These are phyloP conservation scores for Tolmerus cingulatus DNA, from an alignment of 2,888 invertebrate genomes.

Conservation along the genomic window DNA sequence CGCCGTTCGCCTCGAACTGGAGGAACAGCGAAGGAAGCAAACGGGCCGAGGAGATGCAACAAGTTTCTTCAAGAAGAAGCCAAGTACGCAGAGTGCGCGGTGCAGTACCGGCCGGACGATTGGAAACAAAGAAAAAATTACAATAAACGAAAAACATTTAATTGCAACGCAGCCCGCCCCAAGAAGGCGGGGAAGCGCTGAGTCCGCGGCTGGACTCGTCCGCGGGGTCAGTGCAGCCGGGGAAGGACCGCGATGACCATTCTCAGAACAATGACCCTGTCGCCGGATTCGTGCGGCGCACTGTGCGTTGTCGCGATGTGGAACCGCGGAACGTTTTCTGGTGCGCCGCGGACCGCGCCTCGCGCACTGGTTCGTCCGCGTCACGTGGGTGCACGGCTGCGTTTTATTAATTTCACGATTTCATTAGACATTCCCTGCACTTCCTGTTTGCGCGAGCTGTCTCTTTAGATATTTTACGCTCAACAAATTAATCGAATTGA, in stretches of 20 bases:
- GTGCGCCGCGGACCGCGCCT: neutral
- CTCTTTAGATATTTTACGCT: neutral
- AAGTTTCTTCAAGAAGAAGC: neutral
- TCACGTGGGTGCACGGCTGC: conserved; percentile 19
- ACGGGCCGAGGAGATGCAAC: neutral
- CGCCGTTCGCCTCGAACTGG: neutral
- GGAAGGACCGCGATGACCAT: conserved; percentile 19
- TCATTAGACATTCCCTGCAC: conserved; percentile 6
- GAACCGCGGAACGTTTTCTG: neutral
- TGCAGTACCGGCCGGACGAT: neutral
- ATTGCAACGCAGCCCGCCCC: neutral
- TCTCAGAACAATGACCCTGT: conserved; percentile 31
- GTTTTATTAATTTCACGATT: conserved; percentile 21
- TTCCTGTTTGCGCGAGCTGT: conserved; percentile 5
- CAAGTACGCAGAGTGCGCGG: neutral
- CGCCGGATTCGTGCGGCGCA: neutral
- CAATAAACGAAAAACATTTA: conserved; percentile 3
- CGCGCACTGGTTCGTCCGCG: neutral
- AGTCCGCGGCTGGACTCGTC: neutral
- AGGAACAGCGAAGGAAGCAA: neutral
- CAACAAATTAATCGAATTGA: neutral
- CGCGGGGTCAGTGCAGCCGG: neutral
- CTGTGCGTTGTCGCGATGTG: neutral
- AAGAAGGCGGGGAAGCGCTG: neutral
- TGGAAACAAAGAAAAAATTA: conserved; percentile 1